A percentile compares a stretch with the other conserved stretches of the same genome.
Conservation (phyloP, 2,797 vertebrate genomes). For the Cirrhinus mrigala region DNA sequence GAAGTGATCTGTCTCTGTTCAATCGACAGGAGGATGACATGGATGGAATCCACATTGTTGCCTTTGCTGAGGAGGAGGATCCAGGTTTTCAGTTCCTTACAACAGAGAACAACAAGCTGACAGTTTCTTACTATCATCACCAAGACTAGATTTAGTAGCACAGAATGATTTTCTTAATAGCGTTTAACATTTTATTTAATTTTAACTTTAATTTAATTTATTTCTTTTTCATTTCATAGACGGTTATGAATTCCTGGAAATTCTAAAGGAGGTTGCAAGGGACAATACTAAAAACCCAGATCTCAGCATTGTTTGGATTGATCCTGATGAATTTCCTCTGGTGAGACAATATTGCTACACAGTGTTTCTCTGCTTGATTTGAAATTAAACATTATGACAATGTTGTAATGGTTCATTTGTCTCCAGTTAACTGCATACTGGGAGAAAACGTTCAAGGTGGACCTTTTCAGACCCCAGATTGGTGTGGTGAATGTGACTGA, state of each 20-base stretch:
- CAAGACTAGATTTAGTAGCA: not conserved
- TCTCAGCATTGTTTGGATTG: slow-evolving; percentile 97
- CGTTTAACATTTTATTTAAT: too few species aligned
- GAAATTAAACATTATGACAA: not conserved
- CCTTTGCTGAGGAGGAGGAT: slow-evolving; percentile 96
- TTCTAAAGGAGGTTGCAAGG: slow-evolving; percentile 95
- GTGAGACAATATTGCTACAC: slow-evolving; percentile 71
- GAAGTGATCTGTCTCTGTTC: slow-evolving; percentile 3
- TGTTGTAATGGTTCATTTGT: slow-evolving; percentile 21
- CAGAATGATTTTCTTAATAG: not conserved
- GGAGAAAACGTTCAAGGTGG: slow-evolving; percentile 97
- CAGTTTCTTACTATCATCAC: not conserved
- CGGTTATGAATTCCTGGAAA: slow-evolving; percentile 96
- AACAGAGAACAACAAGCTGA: not conserved
- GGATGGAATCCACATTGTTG: slow-evolving; percentile 97
- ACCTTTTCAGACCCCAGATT: slow-evolving; percentile 93
- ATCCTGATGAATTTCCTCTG: slow-evolving; percentile 96
- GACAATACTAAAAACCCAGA: slow-evolving; percentile 97
- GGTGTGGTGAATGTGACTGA: slow-evolving; percentile 98
- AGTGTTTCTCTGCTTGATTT: slow-evolving; percentile 1
- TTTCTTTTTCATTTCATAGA: slow-evolving; percentile 74
- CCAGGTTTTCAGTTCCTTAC: slow-evolving; percentile 80
- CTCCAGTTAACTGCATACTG: slow-evolving; percentile 93
- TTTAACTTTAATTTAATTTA: too few species aligned
- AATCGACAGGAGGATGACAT: slow-evolving; percentile 90